phyloP scores from a whole-genome alignment of 2,113 vertebrate species.

The Pygoscelis adeliae region DNA sequence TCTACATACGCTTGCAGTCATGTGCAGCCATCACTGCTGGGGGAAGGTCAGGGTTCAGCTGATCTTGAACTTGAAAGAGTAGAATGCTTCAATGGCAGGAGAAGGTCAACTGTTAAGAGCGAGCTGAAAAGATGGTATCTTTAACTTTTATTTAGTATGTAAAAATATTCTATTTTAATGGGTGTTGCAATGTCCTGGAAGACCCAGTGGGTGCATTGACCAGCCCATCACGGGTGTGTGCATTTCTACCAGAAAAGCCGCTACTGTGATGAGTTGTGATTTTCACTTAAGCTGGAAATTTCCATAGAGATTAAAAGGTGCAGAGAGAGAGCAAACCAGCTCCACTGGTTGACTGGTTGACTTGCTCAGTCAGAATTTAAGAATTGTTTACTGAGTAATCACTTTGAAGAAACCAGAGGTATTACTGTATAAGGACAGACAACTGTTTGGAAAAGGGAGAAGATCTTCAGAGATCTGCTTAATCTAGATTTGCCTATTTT shows the following conservation, averaged over 20 bases:
- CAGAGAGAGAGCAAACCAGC: background rate
- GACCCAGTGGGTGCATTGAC: background rate
- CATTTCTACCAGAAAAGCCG: background rate
- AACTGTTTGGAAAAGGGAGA: background rate
- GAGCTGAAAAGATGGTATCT: background rate
- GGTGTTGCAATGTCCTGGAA: background rate
- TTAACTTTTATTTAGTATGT: background rate
- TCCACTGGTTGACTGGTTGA: background rate
- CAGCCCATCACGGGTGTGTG: background rate
- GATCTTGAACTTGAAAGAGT: background rate
- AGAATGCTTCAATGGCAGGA: background rate
- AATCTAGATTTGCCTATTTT: background rate
- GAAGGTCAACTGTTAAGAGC: background rate
- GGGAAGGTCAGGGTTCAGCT: background rate
- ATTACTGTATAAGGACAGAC: background rate
- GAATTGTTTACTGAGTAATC: background rate
- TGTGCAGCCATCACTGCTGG: fast-evolving
- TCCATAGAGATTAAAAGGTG: background rate
- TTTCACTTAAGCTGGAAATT: background rate
- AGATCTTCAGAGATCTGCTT: background rate
- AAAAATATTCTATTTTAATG: background rate
- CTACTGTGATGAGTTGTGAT: background rate
- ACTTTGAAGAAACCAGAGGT: background rate
- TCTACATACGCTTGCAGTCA: background rate
- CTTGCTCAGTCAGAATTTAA: background rate